Evolutionary conservation across 2,888 invertebrate genomes (phyloP), one percentile per base, ranked within the genome.

Genomic region (Timandra comae): DNA sequence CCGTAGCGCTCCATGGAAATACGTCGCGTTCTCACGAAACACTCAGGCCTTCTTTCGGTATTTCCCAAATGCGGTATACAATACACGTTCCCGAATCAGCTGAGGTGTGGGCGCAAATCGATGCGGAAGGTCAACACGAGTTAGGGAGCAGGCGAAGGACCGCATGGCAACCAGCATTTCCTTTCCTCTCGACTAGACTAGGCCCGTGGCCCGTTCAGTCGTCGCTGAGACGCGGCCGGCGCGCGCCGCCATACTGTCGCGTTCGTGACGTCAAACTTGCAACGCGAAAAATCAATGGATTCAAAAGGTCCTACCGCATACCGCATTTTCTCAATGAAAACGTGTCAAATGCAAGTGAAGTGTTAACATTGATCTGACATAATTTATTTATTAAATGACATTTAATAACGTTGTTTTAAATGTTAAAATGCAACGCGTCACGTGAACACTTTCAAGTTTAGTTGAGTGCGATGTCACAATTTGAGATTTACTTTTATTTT

Each of bases 201-300:
- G 43, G 46, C 54, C 57, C 58, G 63, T 16, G 4, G 16, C 63
- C 53, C 48, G 49, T 68, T 60, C 76, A 79, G 80, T 78, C 72
- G 76, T 63, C 73, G 71, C 66, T 63, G 72, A 76, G 78, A 74
- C 80, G 79, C 75, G 75, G 61, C 63, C 76, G 80, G 80, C 80
- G 82, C 81, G 81, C 81, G 81, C 78, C 78, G 72, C 67, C 60
- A 55, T 52, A 43, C 59, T 64, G 69, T 66, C 77, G 77, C 71
- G 68, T 49, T 56, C 46, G 68, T 80, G 78, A 81, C 82, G 82
- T 81, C 70, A 76, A 41, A 66, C 59, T 64, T 71, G 67, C 71
- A 69, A 56, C 74, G 75, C 75, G 79, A 81, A 81, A 82, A 84
- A 85, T 84, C 84, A 79, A 85, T 84, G 80, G 73, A 73, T 74